phyloP scores from a whole-genome alignment of 2,113 vertebrate genomes.

The Azemiops feae region DNA sequence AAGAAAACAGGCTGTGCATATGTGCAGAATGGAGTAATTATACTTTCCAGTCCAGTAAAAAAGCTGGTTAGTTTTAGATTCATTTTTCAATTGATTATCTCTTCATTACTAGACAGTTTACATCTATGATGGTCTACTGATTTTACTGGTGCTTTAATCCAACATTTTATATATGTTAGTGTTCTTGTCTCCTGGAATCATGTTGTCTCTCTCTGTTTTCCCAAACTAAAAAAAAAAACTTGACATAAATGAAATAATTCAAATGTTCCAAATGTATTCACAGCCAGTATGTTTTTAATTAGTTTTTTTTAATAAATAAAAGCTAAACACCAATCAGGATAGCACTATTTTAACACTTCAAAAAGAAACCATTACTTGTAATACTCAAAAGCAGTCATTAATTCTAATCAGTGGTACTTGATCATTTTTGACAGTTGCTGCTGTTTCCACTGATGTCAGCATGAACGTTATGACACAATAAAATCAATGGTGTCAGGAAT shows the following conservation, averaged over 20 bases:
- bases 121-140: conserved; percentile 3
- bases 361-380: conserved; percentile 17
- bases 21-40: background rate
- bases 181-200: background rate
- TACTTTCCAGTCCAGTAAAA: conserved; percentile 13
- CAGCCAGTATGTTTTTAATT: background rate
- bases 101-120: conserved; percentile 28
- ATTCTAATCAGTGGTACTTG: conserved; percentile 33
- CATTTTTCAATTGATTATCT: conserved; percentile 12
- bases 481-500: conserved; percentile 44
- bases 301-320: conserved; percentile 9
- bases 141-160: background rate
- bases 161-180: conserved; percentile 21
- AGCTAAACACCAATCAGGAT: conserved; percentile 19
- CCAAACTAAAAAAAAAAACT: background rate
- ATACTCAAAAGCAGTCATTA: conserved; percentile 40
- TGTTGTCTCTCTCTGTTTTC: background rate
- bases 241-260: background rate
- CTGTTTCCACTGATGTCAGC: conserved; percentile 37
- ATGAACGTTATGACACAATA: conserved; percentile 21
- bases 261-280: background rate
- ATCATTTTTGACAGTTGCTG: conserved; percentile 52
- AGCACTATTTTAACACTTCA: background rate
- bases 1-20: background rate
- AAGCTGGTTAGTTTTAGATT: background rate